Evolutionary conservation across 2,888 invertebrate genomes (phyloP).

Genomic region (Pandemis corylana): DNA sequence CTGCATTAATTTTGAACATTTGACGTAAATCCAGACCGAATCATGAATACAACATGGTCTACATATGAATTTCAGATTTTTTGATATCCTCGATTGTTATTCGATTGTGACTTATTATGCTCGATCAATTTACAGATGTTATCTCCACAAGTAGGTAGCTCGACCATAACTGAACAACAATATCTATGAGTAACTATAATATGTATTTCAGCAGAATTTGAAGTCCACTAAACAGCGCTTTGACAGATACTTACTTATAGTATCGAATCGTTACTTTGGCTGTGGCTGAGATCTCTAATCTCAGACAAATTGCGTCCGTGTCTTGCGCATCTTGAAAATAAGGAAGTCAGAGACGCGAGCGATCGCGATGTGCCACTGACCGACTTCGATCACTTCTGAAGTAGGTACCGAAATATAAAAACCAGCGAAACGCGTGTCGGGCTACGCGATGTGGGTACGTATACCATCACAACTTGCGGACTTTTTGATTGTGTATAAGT

Average conservation of each 20-base stretch:
- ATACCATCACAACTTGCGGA: too few species aligned
- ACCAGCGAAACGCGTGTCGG: too few species aligned
- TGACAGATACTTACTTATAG: neutral
- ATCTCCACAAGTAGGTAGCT: neutral
- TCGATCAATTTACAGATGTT: neutral
- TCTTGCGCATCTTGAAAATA: neutral
- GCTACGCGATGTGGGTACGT: too few species aligned
- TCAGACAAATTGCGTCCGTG: neutral
- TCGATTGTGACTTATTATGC: neutral
- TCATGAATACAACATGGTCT: constrained; percentile 26
- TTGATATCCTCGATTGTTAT: neutral
- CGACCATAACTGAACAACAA: neutral
- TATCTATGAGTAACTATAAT: too few species aligned
- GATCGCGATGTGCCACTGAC: constrained; percentile 57
- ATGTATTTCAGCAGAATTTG: neutral
- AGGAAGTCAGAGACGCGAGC: neutral
- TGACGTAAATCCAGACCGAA: neutral
- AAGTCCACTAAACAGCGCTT: neutral
- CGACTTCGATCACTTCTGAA: constrained; percentile 55
- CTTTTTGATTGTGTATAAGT: too few species aligned
- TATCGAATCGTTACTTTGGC: neutral
- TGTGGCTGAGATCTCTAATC: neutral
- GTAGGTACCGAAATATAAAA: constrained; percentile 56
- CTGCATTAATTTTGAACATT: neutral
- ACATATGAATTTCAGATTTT: constrained; percentile 11